Conservation (phyloP, 2,888 invertebrate species). For the Protophormia terraenovae region DNA sequence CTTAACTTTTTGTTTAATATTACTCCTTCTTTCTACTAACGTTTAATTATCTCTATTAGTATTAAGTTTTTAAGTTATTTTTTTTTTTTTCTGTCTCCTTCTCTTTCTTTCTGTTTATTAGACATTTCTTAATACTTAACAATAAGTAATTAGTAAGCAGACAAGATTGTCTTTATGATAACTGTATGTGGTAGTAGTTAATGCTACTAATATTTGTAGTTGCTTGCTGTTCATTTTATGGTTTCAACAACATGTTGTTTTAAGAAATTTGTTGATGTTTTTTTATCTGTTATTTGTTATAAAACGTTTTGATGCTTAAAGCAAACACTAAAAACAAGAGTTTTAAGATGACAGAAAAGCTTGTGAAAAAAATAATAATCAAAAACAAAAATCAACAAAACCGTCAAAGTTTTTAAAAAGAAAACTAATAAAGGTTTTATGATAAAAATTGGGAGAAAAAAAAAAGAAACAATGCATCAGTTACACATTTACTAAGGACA, state of each 20-base stretch:
- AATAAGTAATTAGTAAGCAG: constrained; percentile 35
- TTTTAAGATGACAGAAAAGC: neutral
- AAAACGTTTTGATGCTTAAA: constrained; percentile 1
- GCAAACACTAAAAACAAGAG: neutral
- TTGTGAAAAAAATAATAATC: too few species aligned
- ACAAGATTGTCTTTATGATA: constrained; percentile 47
- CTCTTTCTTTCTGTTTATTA: too few species aligned
- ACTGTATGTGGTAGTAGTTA: neutral
- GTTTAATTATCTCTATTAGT: constrained; percentile 11
- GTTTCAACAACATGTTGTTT: constrained; percentile 19
- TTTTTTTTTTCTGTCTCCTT: too few species aligned
- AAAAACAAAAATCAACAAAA: constrained; percentile 36
- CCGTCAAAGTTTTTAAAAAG: constrained; percentile 17
- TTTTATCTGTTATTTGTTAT: neutral
- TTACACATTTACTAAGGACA: too few species aligned
- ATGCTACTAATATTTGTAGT: neutral
- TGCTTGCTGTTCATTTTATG: neutral
- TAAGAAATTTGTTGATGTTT: neutral
- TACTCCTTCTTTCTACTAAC: neutral
- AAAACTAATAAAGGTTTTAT: constrained; percentile 52
- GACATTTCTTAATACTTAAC: neutral
- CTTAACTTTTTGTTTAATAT: neutral
- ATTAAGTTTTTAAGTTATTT: neutral
- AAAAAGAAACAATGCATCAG: too few species aligned
- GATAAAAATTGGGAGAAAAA: neutral